Base-by-base conservation (phyloP, 2,113 vertebrate species). In the Bucco capensis region DNA sequence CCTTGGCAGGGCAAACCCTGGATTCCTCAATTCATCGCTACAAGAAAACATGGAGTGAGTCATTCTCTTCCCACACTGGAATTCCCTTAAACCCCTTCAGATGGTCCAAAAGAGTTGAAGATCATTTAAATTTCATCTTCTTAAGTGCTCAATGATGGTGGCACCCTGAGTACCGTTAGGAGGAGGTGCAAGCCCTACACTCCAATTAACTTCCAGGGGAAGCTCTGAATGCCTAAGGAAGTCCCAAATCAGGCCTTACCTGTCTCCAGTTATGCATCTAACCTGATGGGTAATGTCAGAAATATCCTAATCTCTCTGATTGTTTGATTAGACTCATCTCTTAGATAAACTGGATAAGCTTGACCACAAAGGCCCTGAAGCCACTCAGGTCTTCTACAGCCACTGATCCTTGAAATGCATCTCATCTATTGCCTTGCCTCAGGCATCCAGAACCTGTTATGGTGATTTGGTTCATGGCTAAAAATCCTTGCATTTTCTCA, bases 401-500 rank as follows among this genome's bases (percentile, higher is more conserved):
- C 88, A 91, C 88, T 51, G 73, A 91, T 86, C 80, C 69, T 25
- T 56, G n/a, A 69, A 95, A 78, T 75, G 91, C 79, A 90, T 81
- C 69, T 88, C 14, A 21, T 81, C 94, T 91, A 93, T 90, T 95
- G 86, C 83, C 54, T 69, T 71, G 90, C 94, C 93, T 69, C 31
- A 67, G 94, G 94, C 90, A 86, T 23, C 40, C 73, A 81, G 80
- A 94, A 95, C 94, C 93, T 91, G 94, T 96, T 95, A 94, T 95
- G 92, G 38, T 93, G 92, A 95, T 95, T 56, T 72, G 80, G 73
- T 93, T 74, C 30, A 40, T 95, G 94, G 92, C 83, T 93, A 61
- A 94, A 95, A 95, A 83, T 86, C 49, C 94, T 90, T 94, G 88
- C 92, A 86, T 96, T 96, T 95, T 96, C 95, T 95, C 95, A 94